Evolutionary conservation across 2,797 vertebrate genomes (phyloP), one percentile per base, ranked within the genome.

Genomic region (Naso thynnoides): DNA sequence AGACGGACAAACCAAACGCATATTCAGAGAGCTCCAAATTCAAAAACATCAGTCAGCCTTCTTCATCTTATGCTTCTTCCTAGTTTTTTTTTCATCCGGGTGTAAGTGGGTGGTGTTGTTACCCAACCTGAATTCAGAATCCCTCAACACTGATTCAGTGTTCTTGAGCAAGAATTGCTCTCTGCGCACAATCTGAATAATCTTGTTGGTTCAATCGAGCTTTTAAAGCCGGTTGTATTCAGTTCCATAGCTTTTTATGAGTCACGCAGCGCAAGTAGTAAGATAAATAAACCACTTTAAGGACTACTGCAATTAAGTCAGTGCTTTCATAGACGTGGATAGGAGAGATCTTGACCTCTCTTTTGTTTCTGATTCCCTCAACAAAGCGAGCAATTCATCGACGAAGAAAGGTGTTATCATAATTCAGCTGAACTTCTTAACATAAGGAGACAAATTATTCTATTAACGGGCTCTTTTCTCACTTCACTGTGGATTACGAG

Each of bases 71-170:
- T 29, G 19, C 14, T 16, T 8, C 23, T 2, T 57, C 15, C 19
- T 11, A 3, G 31, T 57, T 21, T 1, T 4, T 14, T 31, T 42
- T 27, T 24, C 47, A 70, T 50, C 3, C 36, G 21, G 54, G 50
- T 56, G 24, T 36, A 61, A 48, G 58, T 73, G 60, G 60, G 61
- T 52, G 72, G 52, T 57, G 67, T 59, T 62, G 71, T 56, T 66
- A 53, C 63, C 49, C 72, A 69, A 77, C 58, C 62, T 23, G 74
- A 67, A 81, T 85, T 73, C 39, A 59, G 58, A 78, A 73, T 47
- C 23, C 48, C 33, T 47, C 39, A 33, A 26, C 11, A 33, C 26
- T 38, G 49, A 52, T 64, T 75, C 26, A 36, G 27, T 54, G 66
- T 54, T 79, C 13, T 62, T 23, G 49, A 33, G 45, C 24, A 57